phyloP scores from a whole-genome alignment of 2,113 vertebrate species.

The Gavia stellata region DNA sequence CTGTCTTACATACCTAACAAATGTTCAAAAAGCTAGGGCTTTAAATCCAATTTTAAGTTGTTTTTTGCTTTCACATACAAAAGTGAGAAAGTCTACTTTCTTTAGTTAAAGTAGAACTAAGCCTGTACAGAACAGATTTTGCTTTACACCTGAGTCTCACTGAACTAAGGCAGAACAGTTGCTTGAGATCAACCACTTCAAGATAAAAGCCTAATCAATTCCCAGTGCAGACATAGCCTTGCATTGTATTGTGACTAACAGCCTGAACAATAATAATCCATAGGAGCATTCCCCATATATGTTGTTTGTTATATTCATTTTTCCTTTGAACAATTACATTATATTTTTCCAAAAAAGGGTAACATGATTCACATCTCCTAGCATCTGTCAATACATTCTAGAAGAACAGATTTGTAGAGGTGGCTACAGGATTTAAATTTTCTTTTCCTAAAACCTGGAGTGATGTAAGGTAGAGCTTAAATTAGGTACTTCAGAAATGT shows the following conservation, averaged over 20 bases:
- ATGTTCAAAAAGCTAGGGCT: background rate
- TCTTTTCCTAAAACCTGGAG: background rate
- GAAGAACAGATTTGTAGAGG: background rate
- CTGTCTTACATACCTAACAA: background rate
- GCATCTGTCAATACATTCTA: background rate
- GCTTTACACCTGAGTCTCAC: background rate
- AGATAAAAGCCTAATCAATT: background rate
- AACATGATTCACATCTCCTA: background rate
- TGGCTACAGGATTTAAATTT: background rate
- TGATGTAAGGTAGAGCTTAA: background rate
- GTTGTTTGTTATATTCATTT: background rate
- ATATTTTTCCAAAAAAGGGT: background rate
- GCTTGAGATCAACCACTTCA: background rate
- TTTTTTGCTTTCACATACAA: background rate
- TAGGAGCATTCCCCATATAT: background rate
- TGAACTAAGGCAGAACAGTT: background rate
- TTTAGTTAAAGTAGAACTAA: background rate
- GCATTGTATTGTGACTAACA: background rate
- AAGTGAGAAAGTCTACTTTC: background rate
- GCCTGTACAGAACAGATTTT: background rate
- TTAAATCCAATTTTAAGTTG: background rate
- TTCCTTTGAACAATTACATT: background rate
- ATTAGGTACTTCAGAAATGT: background rate
- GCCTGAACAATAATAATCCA: background rate
- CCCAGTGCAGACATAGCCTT: fast-evolving